Conservation (phyloP, 2,797 vertebrate genomes). For the Phalloptychus januarius region DNA sequence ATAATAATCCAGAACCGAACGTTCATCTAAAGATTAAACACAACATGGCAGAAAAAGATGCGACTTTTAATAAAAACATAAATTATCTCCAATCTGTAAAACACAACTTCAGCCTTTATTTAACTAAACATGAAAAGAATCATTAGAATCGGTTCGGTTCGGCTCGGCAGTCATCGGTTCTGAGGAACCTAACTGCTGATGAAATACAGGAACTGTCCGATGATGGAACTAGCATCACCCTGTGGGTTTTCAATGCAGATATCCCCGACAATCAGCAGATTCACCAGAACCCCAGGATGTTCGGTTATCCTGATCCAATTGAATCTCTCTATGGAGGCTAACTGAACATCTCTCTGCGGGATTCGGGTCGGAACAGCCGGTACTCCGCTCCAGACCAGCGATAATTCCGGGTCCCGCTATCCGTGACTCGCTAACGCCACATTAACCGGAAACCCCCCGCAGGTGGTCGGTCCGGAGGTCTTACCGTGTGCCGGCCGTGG, state of each 20-base stretch:
- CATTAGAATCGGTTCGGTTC: not conserved
- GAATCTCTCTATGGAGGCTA: not conserved
- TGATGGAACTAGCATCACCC: slow-evolving; percentile 2
- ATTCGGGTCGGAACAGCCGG: not conserved
- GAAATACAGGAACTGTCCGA: slow-evolving; percentile 11
- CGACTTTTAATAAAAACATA: not conserved
- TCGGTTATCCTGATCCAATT: not conserved
- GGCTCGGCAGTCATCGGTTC: not conserved
- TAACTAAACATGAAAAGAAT: not conserved
- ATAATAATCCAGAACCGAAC: not conserved
- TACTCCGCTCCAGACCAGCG: not conserved
- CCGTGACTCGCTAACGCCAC: not conserved
- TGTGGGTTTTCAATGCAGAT: not conserved
- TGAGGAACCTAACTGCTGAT: not conserved
- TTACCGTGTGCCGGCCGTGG: slow-evolving; percentile 15
- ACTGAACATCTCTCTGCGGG: not conserved
- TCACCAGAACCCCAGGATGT: not conserved
- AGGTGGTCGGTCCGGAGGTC: not conserved
- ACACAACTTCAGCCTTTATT: not conserved
- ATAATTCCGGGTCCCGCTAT: slow-evolving; percentile 11
- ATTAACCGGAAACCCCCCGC: not conserved
- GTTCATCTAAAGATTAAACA: not conserved
- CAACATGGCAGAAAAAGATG: not conserved
- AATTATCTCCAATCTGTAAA: not conserved
- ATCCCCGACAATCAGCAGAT: not conserved